These are phyloP conservation scores for Nicator chloris DNA, from an alignment of 2,113 vertebrate species.

Conservation along the genomic window DNA sequence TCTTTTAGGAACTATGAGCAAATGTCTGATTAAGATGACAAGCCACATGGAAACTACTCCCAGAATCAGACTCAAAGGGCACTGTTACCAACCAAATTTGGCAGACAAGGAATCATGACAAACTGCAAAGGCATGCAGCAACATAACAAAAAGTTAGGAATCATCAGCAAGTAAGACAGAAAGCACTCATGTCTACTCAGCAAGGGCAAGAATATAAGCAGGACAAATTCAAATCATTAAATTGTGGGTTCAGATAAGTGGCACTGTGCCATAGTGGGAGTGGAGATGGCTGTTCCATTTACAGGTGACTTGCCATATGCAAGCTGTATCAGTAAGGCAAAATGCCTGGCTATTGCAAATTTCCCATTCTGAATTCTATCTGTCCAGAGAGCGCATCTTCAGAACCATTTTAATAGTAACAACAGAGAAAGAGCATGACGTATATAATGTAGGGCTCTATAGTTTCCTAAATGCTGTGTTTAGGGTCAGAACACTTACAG, in stretches of 20 bases:
- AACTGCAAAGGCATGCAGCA: constrained; percentile 51
- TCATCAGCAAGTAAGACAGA: constrained; percentile 6
- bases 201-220: neutral
- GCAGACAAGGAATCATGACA: constrained; percentile 41
- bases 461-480: neutral
- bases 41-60: constrained; percentile 44
- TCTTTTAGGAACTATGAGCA: constrained; percentile 50
- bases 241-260: neutral
- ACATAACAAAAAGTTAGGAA: constrained; percentile 20
- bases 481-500: neutral
- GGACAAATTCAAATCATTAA: constrained; percentile 5
- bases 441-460: accelerated
- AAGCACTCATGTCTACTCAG: neutral
- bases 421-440: neutral
- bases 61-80: constrained; percentile 51
- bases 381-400: neutral
- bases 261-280: neutral
- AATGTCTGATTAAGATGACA: constrained; percentile 40
- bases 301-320: neutral
- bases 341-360: neutral
- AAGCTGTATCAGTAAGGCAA: neutral
- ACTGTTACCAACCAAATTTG: constrained; percentile 47
- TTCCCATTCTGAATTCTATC: neutral
- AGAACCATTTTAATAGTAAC: neutral
- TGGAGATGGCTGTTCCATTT: neutral